These are phyloP conservation scores for Synodontis membranacea DNA, from an alignment of 2,113 vertebrate genomes.

Conservation along the genomic window DNA sequence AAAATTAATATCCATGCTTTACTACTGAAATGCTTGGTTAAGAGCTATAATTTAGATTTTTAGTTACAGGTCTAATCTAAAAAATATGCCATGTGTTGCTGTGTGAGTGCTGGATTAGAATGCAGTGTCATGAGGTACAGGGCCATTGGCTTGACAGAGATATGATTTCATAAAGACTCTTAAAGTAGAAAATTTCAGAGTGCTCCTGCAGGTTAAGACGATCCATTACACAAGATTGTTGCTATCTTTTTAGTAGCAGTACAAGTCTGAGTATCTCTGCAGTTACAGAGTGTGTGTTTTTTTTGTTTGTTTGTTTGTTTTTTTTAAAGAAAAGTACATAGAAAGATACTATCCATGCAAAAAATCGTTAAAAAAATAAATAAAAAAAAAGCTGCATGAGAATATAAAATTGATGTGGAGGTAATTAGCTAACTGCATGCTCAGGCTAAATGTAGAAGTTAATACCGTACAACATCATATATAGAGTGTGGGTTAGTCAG, in stretches of 20 bases:
- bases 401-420: too few relatives aligned
- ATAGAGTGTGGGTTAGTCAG: neutral
- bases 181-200: neutral
- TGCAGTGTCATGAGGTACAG: neutral
- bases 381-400: too few relatives aligned
- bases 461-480: too few relatives aligned
- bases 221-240: neutral
- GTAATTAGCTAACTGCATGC: too few relatives aligned
- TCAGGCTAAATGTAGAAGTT: too few relatives aligned
- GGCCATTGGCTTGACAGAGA: neutral
- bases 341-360: neutral
- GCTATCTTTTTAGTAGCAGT: neutral
- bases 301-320: neutral
- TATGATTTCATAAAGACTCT: neutral
- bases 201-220: neutral
- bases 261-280: neutral
- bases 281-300: neutral
- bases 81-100: neutral
- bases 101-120: neutral
- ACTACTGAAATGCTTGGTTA: neutral
- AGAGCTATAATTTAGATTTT: neutral
- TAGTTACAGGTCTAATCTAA: neutral
- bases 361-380: neutral
- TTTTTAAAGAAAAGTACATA: neutral
- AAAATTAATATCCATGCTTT: neutral